Evolutionary conservation across 2,888 invertebrate species (phyloP).

Genomic region (Cephus pulcher): DNA sequence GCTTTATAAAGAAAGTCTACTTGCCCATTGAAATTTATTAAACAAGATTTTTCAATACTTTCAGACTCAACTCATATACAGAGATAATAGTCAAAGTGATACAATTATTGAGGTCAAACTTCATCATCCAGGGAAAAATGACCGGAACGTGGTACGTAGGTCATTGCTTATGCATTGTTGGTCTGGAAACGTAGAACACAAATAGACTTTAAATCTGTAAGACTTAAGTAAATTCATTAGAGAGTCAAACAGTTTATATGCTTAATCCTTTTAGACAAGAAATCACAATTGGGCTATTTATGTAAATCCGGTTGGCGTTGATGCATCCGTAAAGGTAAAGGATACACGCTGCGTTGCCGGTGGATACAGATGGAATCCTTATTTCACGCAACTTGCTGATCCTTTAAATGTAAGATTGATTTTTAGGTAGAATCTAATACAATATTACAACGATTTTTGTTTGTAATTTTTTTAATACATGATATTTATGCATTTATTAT

Average conservation of each 20-base stretch:
- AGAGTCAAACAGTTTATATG: neutral
- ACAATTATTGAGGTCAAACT: constrained; percentile 91
- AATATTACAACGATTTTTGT: constrained; percentile 12
- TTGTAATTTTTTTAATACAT: neutral
- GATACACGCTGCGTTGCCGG: constrained; percentile 89
- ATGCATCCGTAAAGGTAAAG: constrained; percentile 85
- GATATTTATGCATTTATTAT: constrained; percentile 10
- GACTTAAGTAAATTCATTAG: constrained; percentile 9
- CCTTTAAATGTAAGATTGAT: constrained; percentile 80
- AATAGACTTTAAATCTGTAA: constrained; percentile 1
- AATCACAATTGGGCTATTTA: constrained; percentile 92
- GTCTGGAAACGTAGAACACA: neutral
- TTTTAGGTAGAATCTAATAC: constrained; percentile 1
- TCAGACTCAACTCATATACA: constrained; percentile 87
- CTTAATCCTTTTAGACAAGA: constrained; percentile 72
- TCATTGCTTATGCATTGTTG: constrained; percentile 12
- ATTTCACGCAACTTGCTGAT: constrained; percentile 89
- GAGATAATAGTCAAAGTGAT: constrained; percentile 87
- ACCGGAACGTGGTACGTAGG: constrained; percentile 79
- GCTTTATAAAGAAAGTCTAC: too few relatives aligned
- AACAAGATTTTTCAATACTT: constrained; percentile 26
- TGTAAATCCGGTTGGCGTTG: constrained; percentile 92
- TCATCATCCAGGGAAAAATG: constrained; percentile 86
- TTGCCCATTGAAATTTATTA: neutral
- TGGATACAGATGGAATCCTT: constrained; percentile 93